Conservation (phyloP, 2,888 invertebrate genomes). For the Limenitis camilla region DNA sequence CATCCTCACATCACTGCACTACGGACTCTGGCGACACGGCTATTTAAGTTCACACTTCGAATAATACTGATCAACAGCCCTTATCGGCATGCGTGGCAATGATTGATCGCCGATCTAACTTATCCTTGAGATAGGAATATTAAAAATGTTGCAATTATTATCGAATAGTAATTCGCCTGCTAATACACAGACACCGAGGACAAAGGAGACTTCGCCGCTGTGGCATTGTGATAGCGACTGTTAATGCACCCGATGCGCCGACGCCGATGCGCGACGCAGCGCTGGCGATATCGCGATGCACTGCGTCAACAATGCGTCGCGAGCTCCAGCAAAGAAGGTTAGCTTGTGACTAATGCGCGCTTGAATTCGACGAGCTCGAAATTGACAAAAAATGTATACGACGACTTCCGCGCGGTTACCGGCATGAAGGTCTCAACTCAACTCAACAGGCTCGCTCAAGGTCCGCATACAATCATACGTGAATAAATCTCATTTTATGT, state of each 20-base stretch:
- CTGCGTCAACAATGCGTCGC: conserved; percentile 52
- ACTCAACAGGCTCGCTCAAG: conserved; percentile 67
- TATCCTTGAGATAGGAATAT: conserved; percentile 6
- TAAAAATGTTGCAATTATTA: conserved; percentile 7
- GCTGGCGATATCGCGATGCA: conserved; percentile 51
- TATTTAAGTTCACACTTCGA: conserved; percentile 38
- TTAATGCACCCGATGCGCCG: conserved; percentile 51
- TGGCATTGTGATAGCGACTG: conserved; percentile 69
- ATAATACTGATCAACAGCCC: conserved; percentile 29
- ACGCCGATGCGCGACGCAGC: conserved; percentile 5
- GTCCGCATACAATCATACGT: conserved; percentile 70
- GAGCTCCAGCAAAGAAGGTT: conserved; percentile 51
- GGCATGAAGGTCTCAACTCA: conserved; percentile 71
- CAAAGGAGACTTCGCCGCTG: conserved; percentile 53
- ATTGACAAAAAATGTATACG: conserved; percentile 68
- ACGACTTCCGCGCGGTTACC: conserved; percentile 73
- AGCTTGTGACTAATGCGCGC: conserved; percentile 66
- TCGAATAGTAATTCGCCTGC: conserved; percentile 8
- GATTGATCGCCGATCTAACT: conserved; percentile 35
- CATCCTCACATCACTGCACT: conserved; percentile 67
- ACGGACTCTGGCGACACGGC: conserved; percentile 38
- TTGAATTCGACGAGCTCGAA: conserved; percentile 65
- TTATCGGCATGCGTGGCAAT: conserved; percentile 28
- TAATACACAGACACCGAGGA: conserved; percentile 35
- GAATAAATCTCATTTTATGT: conserved; percentile 66